Evolutionary conservation across 2,113 vertebrate species (phyloP), one percentile per base, ranked within the genome.

Genomic region (Oreochromis aureus): DNA sequence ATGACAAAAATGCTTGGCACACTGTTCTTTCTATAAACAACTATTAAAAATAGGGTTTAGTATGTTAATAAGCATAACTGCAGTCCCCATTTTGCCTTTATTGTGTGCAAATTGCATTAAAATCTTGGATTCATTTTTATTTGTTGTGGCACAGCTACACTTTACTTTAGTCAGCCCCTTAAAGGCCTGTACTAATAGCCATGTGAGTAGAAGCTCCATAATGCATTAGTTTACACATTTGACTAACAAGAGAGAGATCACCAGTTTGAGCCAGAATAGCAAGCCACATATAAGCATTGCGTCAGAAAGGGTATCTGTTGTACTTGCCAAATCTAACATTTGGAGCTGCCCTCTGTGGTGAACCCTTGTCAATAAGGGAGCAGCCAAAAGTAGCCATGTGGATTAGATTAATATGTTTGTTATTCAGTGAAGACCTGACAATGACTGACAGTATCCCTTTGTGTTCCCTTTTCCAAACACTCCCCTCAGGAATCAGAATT

Each of bases 401-500:
- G 22, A 24, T 78, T 61, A 82, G 83, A 92, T 89, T 78, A 83
- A 93, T 91, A 89, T 92, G 91, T 86, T 93, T 95, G 92, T 95
- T 93, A 93, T 93, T 88, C 90, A 91, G 80, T 36, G 82, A 86
- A 89, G 93, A 88, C 89, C 92, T 93, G 86, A 84, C 80, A 80
- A 48, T 92, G 91, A 92, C 91, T 96, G 95, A 95, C 90, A 89
- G 63, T n/a, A 58, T 89, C 80, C 87, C 66, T 92, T 93, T 93
- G 88, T 92, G 59, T 91, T 87, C 59, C 84, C 82, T 80, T 86
- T 78, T 85, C 92, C 83, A 88, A 87, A 83, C 63, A 30, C 51
- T 89, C 41, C 87, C 86, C 58, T 54, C 88, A 96, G 94, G 93
- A 94, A 59, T 86, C 92, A 87, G 90, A 91, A 89, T 86, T 95